Conservation (phyloP, 2,797 vertebrate genomes). For the Pseudomugil tenellus region DNA sequence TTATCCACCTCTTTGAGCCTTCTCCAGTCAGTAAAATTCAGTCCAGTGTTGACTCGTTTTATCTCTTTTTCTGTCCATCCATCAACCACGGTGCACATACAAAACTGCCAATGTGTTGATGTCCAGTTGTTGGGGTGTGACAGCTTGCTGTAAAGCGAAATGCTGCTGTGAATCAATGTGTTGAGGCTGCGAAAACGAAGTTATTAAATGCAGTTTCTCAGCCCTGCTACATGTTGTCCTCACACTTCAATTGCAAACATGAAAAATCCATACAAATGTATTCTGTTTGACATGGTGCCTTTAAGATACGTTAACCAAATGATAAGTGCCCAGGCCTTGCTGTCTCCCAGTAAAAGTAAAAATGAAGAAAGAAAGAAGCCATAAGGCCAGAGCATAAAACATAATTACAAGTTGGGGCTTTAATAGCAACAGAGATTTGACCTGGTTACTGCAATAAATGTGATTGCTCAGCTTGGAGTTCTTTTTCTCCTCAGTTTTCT, state of each 20-base stretch:
- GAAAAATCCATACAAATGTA: not conserved
- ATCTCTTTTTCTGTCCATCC: not conserved
- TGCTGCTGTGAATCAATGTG: not conserved
- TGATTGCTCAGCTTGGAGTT: slow-evolving; percentile 5
- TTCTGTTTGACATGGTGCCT: not conserved
- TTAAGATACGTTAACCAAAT: not conserved
- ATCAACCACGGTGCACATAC: not conserved
- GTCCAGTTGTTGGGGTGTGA: not conserved
- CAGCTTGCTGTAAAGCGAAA: no score
- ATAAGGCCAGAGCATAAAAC: not conserved
- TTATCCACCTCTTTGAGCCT: not conserved
- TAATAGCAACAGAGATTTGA: not conserved
- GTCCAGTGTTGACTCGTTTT: not conserved
- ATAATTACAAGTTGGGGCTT: not conserved
- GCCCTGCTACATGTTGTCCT: not conserved
- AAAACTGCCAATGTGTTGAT: not conserved
- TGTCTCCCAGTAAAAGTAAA: not conserved
- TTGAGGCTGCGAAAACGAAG: not conserved
- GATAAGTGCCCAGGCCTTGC: not conserved
- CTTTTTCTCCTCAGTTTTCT: slow-evolving; percentile 1
- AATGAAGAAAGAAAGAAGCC: not conserved
- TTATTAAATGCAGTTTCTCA: not conserved
- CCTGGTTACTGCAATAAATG: not conserved
- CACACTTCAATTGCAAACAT: not conserved
- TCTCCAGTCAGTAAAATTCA: not conserved